Percentiles rank a stretch among this genome's conserved stretches.
phyloP scores from a whole-genome alignment of 2,797 vertebrate genomes.

The Natrix natrix region DNA sequence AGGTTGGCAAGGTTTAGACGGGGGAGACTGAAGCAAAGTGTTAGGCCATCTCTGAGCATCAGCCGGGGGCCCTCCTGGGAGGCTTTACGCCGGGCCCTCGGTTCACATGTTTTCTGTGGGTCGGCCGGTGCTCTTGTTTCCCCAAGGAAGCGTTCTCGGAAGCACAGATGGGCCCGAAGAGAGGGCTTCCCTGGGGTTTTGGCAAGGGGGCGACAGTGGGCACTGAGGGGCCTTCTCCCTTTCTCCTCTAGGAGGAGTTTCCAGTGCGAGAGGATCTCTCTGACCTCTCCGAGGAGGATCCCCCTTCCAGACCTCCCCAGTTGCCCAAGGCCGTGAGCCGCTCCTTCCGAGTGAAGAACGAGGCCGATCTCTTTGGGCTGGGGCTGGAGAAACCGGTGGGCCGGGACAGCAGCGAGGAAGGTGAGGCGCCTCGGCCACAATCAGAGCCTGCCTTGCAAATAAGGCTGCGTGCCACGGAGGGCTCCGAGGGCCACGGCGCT shows the following conservation, averaged over 20 bases:
- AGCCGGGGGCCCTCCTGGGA: not conserved
- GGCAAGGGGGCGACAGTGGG: not conserved
- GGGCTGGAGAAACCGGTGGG: constrained; percentile 78
- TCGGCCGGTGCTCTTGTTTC: no score
- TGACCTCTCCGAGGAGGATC: constrained; percentile 83
- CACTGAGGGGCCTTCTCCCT: not conserved
- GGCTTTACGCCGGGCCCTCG: no score
- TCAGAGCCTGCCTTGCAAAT: not conserved
- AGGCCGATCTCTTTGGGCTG: constrained; percentile 88
- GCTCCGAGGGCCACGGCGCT: no score
- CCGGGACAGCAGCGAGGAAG: constrained; percentile 86
- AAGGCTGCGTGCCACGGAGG: not conserved
- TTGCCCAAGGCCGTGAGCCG: constrained; percentile 71
- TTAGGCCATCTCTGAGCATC: not conserved
- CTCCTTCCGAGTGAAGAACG: constrained; percentile 82
- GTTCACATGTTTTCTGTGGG: not conserved
- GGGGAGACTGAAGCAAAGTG: no score
- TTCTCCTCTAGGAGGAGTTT: constrained; percentile 75
- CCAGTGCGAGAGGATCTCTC: constrained; percentile 86
- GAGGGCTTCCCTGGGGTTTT: not conserved
- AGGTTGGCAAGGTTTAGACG: not conserved
- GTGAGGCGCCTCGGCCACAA: constrained; percentile 58
- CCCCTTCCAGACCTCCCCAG: constrained; percentile 60
- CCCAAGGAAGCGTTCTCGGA: not conserved
- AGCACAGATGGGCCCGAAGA: not conserved